Percentiles rank a stretch among this genome's conserved stretches.
These are phyloP conservation scores for Vanessa cardui DNA, from an alignment of 2,888 invertebrate species.

Conservation along the genomic window DNA sequence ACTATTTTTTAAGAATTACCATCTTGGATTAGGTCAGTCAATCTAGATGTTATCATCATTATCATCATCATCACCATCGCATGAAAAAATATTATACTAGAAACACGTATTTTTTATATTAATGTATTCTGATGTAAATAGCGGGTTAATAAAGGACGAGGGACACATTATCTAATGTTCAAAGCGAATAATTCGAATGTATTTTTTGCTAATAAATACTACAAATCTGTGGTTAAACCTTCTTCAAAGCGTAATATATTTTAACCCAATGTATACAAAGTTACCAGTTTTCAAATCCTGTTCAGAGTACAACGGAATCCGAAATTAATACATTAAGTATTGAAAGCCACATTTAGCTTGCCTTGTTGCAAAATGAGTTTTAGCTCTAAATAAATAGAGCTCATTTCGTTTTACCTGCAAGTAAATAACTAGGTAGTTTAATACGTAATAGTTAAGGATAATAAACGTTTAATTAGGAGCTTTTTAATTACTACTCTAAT, in stretches of 20 bases:
- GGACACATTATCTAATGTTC: no score
- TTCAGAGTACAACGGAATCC: slow-evolving; percentile 11
- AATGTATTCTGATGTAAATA: no score
- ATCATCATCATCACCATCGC: no score
- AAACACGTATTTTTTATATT: no score
- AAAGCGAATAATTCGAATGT: neutral
- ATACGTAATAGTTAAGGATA: slow-evolving; percentile 5
- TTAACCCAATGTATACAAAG: slow-evolving; percentile 9
- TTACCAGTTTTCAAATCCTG: slow-evolving; percentile 10
- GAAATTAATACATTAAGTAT: slow-evolving; percentile 26
- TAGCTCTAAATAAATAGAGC: neutral
- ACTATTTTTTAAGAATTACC: no score
- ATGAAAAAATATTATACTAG: no score
- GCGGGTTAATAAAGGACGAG: no score
- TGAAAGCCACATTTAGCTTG: slow-evolving; percentile 9
- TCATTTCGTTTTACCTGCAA: neutral
- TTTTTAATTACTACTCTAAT: neutral
- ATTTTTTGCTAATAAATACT: neutral
- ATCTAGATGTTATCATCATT: no score
- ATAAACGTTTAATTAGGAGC: neutral
- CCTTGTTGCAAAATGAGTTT: neutral
- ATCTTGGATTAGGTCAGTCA: no score
- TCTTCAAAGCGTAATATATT: neutral
- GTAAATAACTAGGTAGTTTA: neutral
- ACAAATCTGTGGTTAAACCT: neutral